These are phyloP conservation scores for Rhopalosiphum nymphaeae DNA, from an alignment of 2,888 invertebrate species.

Conservation along the genomic window DNA sequence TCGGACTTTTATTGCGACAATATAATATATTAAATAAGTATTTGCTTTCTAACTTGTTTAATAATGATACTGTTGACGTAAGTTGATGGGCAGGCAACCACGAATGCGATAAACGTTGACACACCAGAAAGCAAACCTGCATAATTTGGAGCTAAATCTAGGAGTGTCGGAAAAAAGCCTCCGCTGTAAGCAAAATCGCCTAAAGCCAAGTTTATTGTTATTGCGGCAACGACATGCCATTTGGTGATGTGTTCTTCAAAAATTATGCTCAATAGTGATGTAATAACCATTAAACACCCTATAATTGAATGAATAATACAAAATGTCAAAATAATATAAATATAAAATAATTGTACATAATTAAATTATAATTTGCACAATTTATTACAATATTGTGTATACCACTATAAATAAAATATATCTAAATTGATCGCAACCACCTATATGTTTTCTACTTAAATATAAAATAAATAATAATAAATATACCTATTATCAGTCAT, in stretches of 20 bases:
- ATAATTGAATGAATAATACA: neutral
- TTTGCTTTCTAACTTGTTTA: slow-evolving; percentile 26
- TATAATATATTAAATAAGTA: neutral
- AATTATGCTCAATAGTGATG: slow-evolving; percentile 2
- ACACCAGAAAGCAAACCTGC: slow-evolving; percentile 46
- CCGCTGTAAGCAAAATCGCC: slow-evolving; percentile 48
- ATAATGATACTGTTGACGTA: slow-evolving; percentile 41
- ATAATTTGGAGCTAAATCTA: slow-evolving; percentile 50
- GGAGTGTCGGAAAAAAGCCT: slow-evolving; percentile 52
- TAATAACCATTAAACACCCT: slow-evolving; percentile 1
- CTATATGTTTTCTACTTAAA: neutral
- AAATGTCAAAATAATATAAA: neutral
- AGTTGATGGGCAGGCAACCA: neutral
- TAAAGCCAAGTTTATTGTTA: neutral
- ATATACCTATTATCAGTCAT: neutral
- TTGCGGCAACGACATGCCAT: slow-evolving; percentile 11
- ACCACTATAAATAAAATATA: too few relatives aligned
- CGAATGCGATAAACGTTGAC: slow-evolving; percentile 31
- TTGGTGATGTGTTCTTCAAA: slow-evolving; percentile 14
- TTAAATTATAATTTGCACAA: too few relatives aligned
- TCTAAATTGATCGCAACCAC: neutral
- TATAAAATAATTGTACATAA: too few relatives aligned
- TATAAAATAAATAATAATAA: neutral
- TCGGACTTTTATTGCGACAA: neutral
- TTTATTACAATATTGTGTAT: too few relatives aligned